Evolutionary conservation across 1,140 invertebrate genomes (phyloP), one percentile per base, ranked within the genome.

Genomic region (Coboldia fuscipes): DNA sequence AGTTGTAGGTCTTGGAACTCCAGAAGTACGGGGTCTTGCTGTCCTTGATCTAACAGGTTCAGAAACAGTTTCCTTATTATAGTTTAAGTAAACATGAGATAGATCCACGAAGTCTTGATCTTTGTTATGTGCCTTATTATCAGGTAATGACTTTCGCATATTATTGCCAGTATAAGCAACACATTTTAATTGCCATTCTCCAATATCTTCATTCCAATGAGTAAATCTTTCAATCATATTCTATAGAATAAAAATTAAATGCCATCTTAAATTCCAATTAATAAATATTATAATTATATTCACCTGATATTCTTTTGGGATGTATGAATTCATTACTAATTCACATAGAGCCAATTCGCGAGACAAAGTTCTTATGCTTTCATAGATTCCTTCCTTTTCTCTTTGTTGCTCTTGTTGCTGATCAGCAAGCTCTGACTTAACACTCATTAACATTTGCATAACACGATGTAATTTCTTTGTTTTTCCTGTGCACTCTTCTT

Each of bases 101-200:
- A 55, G 39, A 41, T 55, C 52, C 1, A 55, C 35, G 38, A 50
- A 55, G 4, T 55, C 52, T 0, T 42, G 19, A 1, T 55, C 52
- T 39, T 54, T 54, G n/a, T 42, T 41, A 13, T 37, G 40, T 0
- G 30, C 34, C 31, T 51, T 47, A 17, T 51, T 39, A 13, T 51
- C 52, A 6, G 46, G 39, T 22, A 55, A 50, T 34, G 56, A 56
- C 49, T 85, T 85, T 16, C 80, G 61, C 85, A 98, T 97, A 52
- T 98, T 98, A 58, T 98, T 98, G 0, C 94, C 94, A 12, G 92
- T 94, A 54, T 98, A 98, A 1, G 94, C 94, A 2, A 98, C 88
- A 60, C 90, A 96, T 51, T 83, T 84, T 9, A 97, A 65, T 54
- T 97, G 89, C 85, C 92, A 99, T 56, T 98, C 93, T 13, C 90